Base-by-base conservation (phyloP, 2,113 vertebrate genomes). In the Porphyrio hochstetteri region DNA sequence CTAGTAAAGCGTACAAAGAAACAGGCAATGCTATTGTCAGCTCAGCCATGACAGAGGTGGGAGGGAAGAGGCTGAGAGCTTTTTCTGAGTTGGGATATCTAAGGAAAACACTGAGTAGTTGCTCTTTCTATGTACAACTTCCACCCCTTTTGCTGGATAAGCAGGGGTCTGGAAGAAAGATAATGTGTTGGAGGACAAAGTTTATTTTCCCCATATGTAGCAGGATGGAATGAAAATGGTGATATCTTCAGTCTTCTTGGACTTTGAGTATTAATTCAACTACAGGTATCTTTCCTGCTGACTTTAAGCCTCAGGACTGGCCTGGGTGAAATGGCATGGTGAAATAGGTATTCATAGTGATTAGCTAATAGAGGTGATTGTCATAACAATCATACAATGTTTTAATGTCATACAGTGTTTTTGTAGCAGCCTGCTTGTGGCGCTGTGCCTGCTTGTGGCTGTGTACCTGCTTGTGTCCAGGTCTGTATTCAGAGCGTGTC, bases 381-480 rank as follows among this genome's bases (percentile, higher is more conserved):
- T 33, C 7, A 55, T 9, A 40, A 86, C 44, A 46, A 46, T 46
- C 44, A 46, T 46, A 46, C 17, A 46, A 19, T 46, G 44, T 46
- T 19, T 44, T 44, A 17, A 44, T 44, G 42, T 44, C 42, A 17
- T 44, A 44, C 42, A 44, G 42, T 23, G 9, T 7, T 63, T 65
- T 70, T 40, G 6, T 21, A 61, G 12, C 33, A 56, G 11, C n/a
- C 55, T 76, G 36, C 50, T 80, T 2, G 5, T 63, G 56, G 27
- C 19, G 87, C 6, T 6, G 7, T 36, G 17, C 19, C 40, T 2
- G 5, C 13, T 69, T 2, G 5, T 63, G 56, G 27, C 19, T 90
- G 7, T 6, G 7, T 36, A 20, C 19, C 40, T 2, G 5, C 13
- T 69, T 0, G 0, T 7, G 3, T 27, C 27, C 3, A 1, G 36